phyloP scores from a whole-genome alignment of 2,888 invertebrate species.

The Strigamia crassipes region DNA sequence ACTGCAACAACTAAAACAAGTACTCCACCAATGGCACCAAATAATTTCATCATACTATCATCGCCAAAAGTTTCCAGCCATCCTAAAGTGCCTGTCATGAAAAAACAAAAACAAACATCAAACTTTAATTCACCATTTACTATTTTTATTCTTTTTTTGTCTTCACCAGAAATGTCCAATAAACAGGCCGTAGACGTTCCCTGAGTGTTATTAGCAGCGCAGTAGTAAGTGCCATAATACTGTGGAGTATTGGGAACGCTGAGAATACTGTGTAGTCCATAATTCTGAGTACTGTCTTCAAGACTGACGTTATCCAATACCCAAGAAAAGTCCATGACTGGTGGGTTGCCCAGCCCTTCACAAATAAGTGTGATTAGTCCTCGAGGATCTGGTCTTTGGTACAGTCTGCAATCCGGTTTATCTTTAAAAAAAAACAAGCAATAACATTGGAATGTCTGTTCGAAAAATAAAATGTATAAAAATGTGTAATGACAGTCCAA shows the following conservation, averaged over 20 bases:
- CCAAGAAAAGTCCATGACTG: slow-evolving; percentile 79
- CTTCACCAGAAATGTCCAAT: slow-evolving; percentile 63
- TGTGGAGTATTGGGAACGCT: slow-evolving; percentile 67
- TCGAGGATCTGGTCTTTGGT: slow-evolving; percentile 69
- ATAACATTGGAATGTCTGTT: background rate
- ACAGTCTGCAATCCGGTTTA: slow-evolving; percentile 82
- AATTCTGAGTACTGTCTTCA: slow-evolving; percentile 69
- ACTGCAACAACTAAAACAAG: slow-evolving; percentile 75
- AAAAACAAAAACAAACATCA: slow-evolving; percentile 45
- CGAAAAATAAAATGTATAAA: background rate
- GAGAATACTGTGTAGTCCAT: slow-evolving; percentile 67
- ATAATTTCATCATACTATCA: slow-evolving; percentile 76
- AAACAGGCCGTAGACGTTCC: slow-evolving; percentile 67
- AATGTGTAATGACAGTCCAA: background rate
- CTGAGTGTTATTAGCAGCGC: slow-evolving; percentile 82
- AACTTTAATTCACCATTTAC: background rate
- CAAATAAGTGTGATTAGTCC: slow-evolving; percentile 79
- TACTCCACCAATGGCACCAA: slow-evolving; percentile 71
- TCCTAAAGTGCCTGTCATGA: slow-evolving; percentile 73
- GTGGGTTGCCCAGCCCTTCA: slow-evolving; percentile 79
- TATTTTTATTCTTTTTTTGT: background rate
- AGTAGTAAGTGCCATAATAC: slow-evolving; percentile 77
- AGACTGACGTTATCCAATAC: slow-evolving; percentile 77
- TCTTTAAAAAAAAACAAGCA: slow-evolving; percentile 62
- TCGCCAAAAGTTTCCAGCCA: slow-evolving; percentile 74